These are phyloP conservation scores for Tethea ocularis DNA, from an alignment of 2,888 invertebrate species.

Conservation along the genomic window DNA sequence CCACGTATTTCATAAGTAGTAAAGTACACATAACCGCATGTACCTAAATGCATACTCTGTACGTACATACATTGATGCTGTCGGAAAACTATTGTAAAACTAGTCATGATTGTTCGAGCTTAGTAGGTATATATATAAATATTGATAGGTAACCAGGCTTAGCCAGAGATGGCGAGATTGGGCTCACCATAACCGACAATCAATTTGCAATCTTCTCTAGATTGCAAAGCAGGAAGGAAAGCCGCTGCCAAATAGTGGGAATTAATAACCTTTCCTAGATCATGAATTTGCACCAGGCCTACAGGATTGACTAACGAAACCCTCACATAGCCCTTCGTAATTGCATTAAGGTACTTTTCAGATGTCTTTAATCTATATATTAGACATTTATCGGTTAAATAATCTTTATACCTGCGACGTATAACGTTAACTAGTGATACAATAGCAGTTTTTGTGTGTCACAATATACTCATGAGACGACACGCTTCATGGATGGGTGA, in stretches of 20 bases:
- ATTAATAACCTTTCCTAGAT: no score
- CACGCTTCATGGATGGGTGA: slow-evolving; percentile 45
- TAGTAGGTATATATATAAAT: neutral
- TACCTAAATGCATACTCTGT: neutral
- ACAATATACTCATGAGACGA: slow-evolving; percentile 43
- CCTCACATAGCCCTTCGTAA: no score
- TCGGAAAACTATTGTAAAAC: neutral
- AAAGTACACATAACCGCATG: slow-evolving; percentile 13
- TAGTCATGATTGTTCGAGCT: neutral
- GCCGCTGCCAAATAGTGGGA: no score
- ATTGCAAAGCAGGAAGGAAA: no score
- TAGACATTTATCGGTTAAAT: neutral
- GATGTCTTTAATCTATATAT: no score
- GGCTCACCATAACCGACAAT: no score
- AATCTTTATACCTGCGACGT: slow-evolving; percentile 13
- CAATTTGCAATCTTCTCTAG: no score
- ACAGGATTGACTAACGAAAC: no score
- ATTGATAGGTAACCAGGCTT: no score
- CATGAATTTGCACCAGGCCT: no score
- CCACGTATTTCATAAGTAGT: slow-evolving; percentile 31
- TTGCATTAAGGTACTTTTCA: no score
- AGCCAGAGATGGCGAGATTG: no score
- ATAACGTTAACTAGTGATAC: slow-evolving; percentile 24
- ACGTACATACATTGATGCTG: neutral
- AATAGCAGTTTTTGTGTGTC: slow-evolving; percentile 38